A percentile compares a stretch with the other conserved stretches of the same genome.
phyloP scores from a whole-genome alignment of 2,888 invertebrate species.

The Drosophila prolongata region DNA sequence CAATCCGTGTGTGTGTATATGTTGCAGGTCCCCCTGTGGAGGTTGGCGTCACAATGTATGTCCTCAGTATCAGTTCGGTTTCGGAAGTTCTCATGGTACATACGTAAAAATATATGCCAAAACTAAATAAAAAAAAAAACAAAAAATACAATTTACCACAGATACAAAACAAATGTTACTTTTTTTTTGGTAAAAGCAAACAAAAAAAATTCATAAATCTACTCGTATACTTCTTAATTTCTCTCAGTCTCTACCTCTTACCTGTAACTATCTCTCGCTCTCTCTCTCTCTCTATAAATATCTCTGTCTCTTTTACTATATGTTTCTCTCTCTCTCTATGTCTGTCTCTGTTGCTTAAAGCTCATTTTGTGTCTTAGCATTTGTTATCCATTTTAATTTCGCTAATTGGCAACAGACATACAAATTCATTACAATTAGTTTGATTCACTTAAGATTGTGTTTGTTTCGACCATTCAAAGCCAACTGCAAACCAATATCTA shows the following conservation, averaged over 20 bases:
- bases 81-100: slow-evolving; percentile 99
- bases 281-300: slow-evolving; percentile 38
- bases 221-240: slow-evolving; percentile 51
- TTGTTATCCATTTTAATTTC: slow-evolving; percentile 23
- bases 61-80: slow-evolving; percentile 98
- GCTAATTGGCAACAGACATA: slow-evolving; percentile 37
- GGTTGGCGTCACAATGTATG: slow-evolving; percentile 99
- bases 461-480: slow-evolving; percentile 26
- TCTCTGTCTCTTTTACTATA: slow-evolving; percentile 31
- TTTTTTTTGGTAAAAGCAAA: slow-evolving; percentile 37
- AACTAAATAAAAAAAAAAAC: slow-evolving; percentile 45
- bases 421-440: slow-evolving; percentile 36
- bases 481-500: slow-evolving; percentile 42
- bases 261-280: slow-evolving; percentile 43
- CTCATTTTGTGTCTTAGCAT: slow-evolving; percentile 45
- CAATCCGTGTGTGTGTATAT: slow-evolving; percentile 84
- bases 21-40: slow-evolving; percentile 98
- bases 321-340: slow-evolving; percentile 29
- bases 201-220: slow-evolving; percentile 51
- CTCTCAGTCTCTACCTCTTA: slow-evolving; percentile 49
- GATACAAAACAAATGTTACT: slow-evolving; percentile 40
- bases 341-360: slow-evolving; percentile 44
- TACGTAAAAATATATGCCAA: slow-evolving; percentile 71
- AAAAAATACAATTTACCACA: slow-evolving; percentile 52
- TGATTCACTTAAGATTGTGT: slow-evolving; percentile 36